Percentiles rank a stretch among this genome's conserved stretches.
phyloP scores from a whole-genome alignment of 2,113 vertebrate genomes.

The Sarotherodon lohbergeri region DNA sequence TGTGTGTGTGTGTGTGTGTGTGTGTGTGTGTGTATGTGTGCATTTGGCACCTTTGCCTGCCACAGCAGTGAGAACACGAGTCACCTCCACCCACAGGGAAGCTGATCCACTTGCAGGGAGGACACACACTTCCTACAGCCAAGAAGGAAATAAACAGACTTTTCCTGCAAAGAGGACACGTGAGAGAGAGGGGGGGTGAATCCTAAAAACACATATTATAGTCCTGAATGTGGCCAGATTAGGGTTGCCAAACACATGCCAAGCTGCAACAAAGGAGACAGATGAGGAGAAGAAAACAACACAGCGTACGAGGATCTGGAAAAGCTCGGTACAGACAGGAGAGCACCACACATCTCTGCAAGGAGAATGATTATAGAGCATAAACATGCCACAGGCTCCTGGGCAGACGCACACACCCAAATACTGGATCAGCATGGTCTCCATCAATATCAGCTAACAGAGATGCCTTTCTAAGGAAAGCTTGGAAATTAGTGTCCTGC shows the following conservation, averaged over 20 bases:
- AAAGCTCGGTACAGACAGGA: background rate
- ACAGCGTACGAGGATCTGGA: background rate
- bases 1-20: background rate
- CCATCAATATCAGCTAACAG: background rate
- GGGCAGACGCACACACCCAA: background rate
- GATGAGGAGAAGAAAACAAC: background rate
- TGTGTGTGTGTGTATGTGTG: background rate
- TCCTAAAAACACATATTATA: background rate
- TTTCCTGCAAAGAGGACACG: background rate
- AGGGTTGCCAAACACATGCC: constrained; percentile 4
- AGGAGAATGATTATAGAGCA: background rate
- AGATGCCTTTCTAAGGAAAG: background rate
- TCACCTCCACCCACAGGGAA: background rate
- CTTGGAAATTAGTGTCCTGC: background rate
- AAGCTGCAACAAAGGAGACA: background rate
- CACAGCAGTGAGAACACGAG: background rate
- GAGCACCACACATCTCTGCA: background rate
- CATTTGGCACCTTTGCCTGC: background rate
- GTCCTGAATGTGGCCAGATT: background rate
- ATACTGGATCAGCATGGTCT: background rate
- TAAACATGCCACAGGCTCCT: background rate
- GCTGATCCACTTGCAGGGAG: background rate
- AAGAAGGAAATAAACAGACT: background rate
- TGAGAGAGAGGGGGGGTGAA: background rate
- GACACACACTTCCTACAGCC: background rate